Base-by-base conservation (phyloP, 2,113 vertebrate species). In the Vimba vimba region DNA sequence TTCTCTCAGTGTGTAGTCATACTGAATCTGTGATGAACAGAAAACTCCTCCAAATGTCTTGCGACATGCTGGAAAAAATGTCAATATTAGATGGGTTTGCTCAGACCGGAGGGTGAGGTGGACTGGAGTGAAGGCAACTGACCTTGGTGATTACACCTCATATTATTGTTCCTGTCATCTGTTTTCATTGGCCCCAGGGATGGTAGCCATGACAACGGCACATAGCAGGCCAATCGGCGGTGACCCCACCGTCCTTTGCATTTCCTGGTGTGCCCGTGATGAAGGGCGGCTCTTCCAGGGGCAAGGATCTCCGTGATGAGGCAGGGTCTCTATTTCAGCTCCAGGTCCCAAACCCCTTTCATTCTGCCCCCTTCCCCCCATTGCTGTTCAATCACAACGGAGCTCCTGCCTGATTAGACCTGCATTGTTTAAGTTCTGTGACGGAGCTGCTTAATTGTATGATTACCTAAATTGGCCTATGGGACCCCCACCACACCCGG, bases 271-370 rank as follows among this genome's bases (percentile, higher is more conserved):
- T 93, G 94, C 93, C 93, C 95, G 94, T 96, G 97, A 98, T 97
- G 96, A 97, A 97, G 97, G 96, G 93, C 96, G 96, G 95, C 87
- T 96, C 95, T 96, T 96, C 92, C 95, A 93, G 21, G 96, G 96
- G 94, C 97, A 96, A 92, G 96, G 95, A 96, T 96, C 95, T 96
- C 96, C 95, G 93, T 96, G 95, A 98, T 96, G 97, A 97, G 97
- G 96, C 96, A 93, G 93, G 94, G 95, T 97, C 97, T 98, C 96
- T 60, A 90, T 97, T 98, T 97, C 97, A 96, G 92, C 94, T 89
- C 83, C 91, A 92, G 93, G 95, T 96, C 96, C 87, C 76, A 92
- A 90, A 96, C 96, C 91, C 59, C 90, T 91, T 90, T 96, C 96
- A 95, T 95, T 94, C 95, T 27, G 33, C 94, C 92, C 93, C 92